Conservation (phyloP, 2,888 invertebrate genomes). For the Nudaria mundana region DNA sequence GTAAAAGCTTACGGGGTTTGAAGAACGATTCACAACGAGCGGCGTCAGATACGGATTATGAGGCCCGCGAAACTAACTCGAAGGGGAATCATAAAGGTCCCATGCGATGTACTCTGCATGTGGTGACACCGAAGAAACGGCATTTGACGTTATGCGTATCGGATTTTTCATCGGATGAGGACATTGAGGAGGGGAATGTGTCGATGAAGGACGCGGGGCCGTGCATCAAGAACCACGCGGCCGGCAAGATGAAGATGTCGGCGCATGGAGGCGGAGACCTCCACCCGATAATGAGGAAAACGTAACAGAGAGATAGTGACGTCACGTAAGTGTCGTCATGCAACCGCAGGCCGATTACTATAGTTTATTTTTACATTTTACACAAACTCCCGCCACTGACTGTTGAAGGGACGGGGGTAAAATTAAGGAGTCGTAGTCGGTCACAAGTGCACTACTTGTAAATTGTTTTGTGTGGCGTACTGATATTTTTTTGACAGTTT, state of each 20-base stretch:
- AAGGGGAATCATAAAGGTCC: conserved; percentile 55
- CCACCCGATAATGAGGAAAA: conserved; percentile 66
- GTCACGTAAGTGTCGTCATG: conserved; percentile 13
- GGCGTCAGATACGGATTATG: conserved; percentile 72
- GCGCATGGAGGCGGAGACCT: conserved; percentile 74
- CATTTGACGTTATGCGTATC: conserved; percentile 65
- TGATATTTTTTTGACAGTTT: conserved; percentile 42
- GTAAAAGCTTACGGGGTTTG: conserved; percentile 48
- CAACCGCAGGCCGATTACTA: conserved; percentile 27
- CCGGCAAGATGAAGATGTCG: conserved; percentile 59
- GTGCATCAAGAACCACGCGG: conserved; percentile 51
- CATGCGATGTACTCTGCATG: conserved; percentile 64
- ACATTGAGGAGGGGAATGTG: conserved; percentile 47
- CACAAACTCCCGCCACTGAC: conserved; percentile 41
- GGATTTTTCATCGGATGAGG: conserved; percentile 70
- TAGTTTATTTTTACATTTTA: conserved; percentile 44
- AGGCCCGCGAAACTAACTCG: conserved; percentile 49
- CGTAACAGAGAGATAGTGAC: conserved; percentile 36
- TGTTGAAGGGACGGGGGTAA: conserved; percentile 29
- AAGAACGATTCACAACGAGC: conserved; percentile 61
- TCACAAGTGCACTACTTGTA: conserved; percentile 24
- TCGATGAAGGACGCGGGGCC: conserved; percentile 62
- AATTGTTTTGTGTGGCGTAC: conserved; percentile 37
- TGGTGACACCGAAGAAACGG: conserved; percentile 65
- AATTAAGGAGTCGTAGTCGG: conserved; percentile 27